Evolutionary conservation across 1,140 invertebrate genomes (phyloP).

Genomic region (Aphis craccivora): DNA sequence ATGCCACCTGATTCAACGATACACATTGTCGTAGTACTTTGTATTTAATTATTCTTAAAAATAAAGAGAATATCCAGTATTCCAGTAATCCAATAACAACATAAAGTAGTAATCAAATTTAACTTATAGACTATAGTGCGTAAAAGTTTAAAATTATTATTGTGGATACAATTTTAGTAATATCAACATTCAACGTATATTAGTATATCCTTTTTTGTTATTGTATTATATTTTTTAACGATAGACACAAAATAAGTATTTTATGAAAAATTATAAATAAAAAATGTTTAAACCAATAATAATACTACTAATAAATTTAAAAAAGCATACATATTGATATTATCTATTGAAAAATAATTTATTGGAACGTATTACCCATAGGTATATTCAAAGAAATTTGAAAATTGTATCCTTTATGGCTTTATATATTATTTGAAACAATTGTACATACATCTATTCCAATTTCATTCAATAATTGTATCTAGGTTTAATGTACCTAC

Average conservation of each 20-base stretch:
- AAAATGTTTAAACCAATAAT: too few relatives aligned
- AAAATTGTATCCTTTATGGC: too few relatives aligned
- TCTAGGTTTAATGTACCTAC: too few relatives aligned
- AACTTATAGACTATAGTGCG: not conserved
- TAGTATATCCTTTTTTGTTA: not conserved
- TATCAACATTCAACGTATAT: not conserved
- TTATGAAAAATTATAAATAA: not conserved
- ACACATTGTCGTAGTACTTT: not conserved
- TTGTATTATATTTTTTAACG: not conserved
- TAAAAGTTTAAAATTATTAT: not conserved
- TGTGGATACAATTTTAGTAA: not conserved
- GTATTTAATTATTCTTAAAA: not conserved
- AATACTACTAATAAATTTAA: not conserved
- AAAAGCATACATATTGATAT: not conserved
- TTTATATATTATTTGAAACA: too few relatives aligned
- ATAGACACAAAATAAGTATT: not conserved
- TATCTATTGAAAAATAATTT: too few relatives aligned
- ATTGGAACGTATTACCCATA: too few relatives aligned
- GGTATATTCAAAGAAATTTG: too few relatives aligned
- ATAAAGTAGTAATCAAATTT: not conserved
- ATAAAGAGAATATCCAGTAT: not conserved
- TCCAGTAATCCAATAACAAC: not conserved
- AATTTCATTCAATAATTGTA: too few relatives aligned
- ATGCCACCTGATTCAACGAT: not conserved
- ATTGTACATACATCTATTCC: too few relatives aligned